Percentiles rank a stretch among this genome's conserved stretches.
Evolutionary conservation across 2,888 invertebrate species (phyloP).

Genomic region (Dorcus parallelipipedus): DNA sequence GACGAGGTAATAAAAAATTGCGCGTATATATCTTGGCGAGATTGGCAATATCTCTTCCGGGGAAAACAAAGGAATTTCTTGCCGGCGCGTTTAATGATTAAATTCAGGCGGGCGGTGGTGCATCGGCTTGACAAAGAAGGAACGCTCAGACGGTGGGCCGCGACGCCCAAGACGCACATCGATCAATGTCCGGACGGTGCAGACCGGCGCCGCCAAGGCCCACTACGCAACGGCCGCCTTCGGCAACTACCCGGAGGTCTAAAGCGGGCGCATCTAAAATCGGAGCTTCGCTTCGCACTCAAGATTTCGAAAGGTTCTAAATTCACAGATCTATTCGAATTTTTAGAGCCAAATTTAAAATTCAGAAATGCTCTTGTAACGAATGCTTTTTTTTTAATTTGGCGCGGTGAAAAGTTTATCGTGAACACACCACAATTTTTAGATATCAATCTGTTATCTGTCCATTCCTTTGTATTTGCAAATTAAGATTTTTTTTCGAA

Average conservation of each 20-base stretch:
- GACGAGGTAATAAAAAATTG: background rate
- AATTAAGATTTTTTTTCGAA: no score
- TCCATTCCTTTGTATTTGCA: no score
- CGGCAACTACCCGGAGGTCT: background rate
- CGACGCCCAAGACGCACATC: slow-evolving; percentile 63
- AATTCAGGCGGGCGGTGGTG: slow-evolving; percentile 21
- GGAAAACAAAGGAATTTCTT: slow-evolving; percentile 17
- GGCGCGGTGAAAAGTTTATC: no score
- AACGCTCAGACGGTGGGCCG: slow-evolving; percentile 52
- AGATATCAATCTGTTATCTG: no score
- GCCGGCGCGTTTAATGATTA: slow-evolving; percentile 33
- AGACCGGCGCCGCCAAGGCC: slow-evolving; percentile 39
- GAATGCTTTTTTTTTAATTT: no score
- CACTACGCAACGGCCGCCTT: slow-evolving; percentile 22
- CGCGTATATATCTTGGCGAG: background rate
- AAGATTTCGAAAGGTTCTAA: no score
- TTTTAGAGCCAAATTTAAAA: no score
- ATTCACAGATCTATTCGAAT: no score
- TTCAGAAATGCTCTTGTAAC: no score
- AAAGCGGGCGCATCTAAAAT: background rate
- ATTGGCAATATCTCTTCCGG: slow-evolving; percentile 1
- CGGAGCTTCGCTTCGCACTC: background rate
- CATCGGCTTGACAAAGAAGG: slow-evolving; percentile 20
- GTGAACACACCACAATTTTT: no score
- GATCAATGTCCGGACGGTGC: slow-evolving; percentile 58